A percentile compares a stretch with the other conserved stretches of the same genome.
Evolutionary conservation across 2,113 vertebrate species (phyloP).

Genomic region (Sinocyclocheilus anophthalmus): DNA sequence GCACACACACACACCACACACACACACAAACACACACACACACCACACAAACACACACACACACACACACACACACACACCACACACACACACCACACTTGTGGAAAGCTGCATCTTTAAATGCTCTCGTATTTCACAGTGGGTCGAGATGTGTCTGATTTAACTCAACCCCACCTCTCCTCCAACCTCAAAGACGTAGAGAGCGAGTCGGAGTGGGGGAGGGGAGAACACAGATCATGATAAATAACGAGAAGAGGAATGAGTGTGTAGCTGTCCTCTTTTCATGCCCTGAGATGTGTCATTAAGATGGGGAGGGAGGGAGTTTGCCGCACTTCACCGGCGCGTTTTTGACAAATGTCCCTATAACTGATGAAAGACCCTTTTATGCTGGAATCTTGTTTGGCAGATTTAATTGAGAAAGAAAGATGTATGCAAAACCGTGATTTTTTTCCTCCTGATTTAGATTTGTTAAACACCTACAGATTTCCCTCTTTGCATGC

Average conservation of each 20-base stretch:
- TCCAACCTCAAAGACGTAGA: background rate
- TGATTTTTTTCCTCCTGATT: constrained; percentile 66
- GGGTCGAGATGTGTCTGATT: constrained; percentile 5
- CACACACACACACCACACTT: background rate
- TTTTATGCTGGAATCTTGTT: constrained; percentile 46
- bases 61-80: too few relatives aligned
- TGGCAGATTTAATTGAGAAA: constrained; percentile 67
- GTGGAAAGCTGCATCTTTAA: constrained; percentile 11
- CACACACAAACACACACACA: background rate
- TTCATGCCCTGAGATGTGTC: constrained; percentile 66
- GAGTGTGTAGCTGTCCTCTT: constrained; percentile 58
- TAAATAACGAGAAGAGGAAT: constrained; percentile 73
- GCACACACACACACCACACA: too few relatives aligned
- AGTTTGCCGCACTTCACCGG: background rate
- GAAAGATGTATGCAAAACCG: constrained; percentile 68
- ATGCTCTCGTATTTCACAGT: constrained; percentile 1
- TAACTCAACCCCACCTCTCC: background rate
- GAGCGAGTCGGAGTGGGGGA: constrained; percentile 53
- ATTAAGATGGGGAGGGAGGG: constrained; percentile 60
- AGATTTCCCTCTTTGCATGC: constrained; percentile 50
- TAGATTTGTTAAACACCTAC: constrained; percentile 57
- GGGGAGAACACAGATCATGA: constrained; percentile 70
- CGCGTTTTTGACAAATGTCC: constrained; percentile 37
- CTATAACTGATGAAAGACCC: constrained; percentile 58
- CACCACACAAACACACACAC: background rate